Base-by-base conservation (phyloP, 1,140 invertebrate genomes). In the Drosophila bifasciata region DNA sequence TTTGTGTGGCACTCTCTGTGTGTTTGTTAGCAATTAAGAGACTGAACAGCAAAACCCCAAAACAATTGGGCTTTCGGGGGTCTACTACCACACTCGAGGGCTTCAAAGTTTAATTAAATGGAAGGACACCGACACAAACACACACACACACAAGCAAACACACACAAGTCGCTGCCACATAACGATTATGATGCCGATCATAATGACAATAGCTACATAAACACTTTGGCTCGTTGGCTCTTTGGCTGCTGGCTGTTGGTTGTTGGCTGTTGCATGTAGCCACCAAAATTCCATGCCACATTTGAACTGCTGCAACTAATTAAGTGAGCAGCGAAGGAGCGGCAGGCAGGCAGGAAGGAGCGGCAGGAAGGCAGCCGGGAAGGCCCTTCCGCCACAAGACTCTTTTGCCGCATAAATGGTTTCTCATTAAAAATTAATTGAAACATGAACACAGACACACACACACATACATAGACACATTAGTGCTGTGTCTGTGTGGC, bases 51-150 rank as follows among this genome's bases (percentile, higher is more conserved):
- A 67, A 74, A 67, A 74, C 62, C 32, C 32, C 11, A 36, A 25
- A 25, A 71, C 78, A 63, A 61, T 49, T 56, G 21, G 7, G 40
- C 6, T 5, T 5, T 11, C 11, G 49, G 25, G 11, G 28, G n/a
- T n/a, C n/a, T n/a, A n/a, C n/a, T 51, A 32, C 43, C 49, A 25
- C 23, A 13, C 68, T 40, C 59, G 62, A 71, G 73, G 76, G 57
- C 60, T 81, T 43, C 21, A 70, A 68, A 84, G 43, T 85, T 79
- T 79, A 79, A 80, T 79, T 80, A 79, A 79, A 77, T 58, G 67
- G 45, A 40, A 45, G 36, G 46, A 28, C 13, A 53, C 9, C 17
- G 52, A n/a, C 58, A 36, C 19, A 1, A 0, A 19, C 19, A 19
- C 19, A 2, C 1, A 19, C 19, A 19, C 19, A 21, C 19, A 21